Evolutionary conservation across 2,888 invertebrate genomes (phyloP).

Genomic region (Aleiodes alternator): DNA sequence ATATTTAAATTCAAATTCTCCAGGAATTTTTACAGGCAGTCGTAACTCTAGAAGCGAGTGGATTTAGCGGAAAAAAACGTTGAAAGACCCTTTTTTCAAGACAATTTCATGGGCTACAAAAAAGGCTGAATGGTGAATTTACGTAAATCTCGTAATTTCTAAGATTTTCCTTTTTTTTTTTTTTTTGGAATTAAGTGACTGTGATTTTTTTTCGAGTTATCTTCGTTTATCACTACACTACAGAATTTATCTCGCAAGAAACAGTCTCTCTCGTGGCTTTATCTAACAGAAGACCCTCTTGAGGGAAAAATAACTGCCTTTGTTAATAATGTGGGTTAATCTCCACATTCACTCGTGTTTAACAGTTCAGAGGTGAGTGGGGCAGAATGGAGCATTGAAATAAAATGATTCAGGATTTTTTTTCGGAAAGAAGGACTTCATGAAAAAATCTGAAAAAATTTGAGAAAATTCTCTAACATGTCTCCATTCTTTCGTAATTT

Average conservation of each 20-base stretch:
- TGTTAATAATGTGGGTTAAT: slow-evolving; percentile 34
- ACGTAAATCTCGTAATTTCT: not conserved
- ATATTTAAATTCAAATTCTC: slow-evolving; percentile 6
- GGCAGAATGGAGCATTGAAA: too few relatives aligned
- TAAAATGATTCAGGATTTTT: too few relatives aligned
- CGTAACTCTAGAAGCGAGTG: not conserved
- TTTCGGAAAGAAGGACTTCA: too few relatives aligned
- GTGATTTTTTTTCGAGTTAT: too few relatives aligned
- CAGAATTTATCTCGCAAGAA: not conserved
- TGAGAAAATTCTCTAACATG: too few relatives aligned
- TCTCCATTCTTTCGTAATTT: too few relatives aligned
- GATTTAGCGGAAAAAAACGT: not conserved
- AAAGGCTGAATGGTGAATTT: not conserved
- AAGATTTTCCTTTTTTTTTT: not conserved
- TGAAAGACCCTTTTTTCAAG: not conserved
- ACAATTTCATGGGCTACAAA: slow-evolving; percentile 3
- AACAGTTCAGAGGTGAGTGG: too few relatives aligned
- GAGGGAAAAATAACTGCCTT: not conserved
- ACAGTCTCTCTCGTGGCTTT: not conserved
- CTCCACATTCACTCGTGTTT: slow-evolving; percentile 32
- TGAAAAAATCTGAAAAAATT: too few relatives aligned
- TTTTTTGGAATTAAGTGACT: too few relatives aligned
- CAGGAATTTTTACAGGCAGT: not conserved
- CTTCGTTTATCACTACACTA: too few relatives aligned
- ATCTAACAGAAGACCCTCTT: slow-evolving; percentile 10